phyloP scores from a whole-genome alignment of 2,797 vertebrate species.

The Thaleichthys pacificus region DNA sequence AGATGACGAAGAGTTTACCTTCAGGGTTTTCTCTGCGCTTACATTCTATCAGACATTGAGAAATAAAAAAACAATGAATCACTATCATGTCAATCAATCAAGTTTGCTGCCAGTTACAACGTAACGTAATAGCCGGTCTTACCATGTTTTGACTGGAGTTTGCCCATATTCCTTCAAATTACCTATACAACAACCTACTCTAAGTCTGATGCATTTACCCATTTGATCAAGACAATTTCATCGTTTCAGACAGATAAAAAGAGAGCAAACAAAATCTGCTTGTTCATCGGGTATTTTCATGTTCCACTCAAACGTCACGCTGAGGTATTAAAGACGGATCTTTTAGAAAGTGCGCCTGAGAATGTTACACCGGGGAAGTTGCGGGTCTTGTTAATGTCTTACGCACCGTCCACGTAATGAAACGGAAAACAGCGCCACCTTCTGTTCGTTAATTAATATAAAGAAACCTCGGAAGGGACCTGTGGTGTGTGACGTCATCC shows the following conservation, averaged over 20 bases:
- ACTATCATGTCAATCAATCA: too few species aligned
- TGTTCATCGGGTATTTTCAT: neutral
- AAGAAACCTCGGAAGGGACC: neutral
- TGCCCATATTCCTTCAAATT: conserved; percentile 51
- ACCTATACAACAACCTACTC: neutral
- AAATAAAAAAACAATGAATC: conserved; percentile 1
- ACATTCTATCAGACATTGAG: conserved; percentile 34
- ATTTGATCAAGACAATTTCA: conserved; percentile 11
- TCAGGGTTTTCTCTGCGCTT: conserved; percentile 61
- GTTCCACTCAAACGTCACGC: neutral
- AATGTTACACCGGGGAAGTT: neutral
- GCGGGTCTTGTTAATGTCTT: conserved; percentile 24
- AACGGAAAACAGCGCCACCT: neutral
- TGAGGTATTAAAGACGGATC: neutral
- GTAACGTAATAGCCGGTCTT: conserved; percentile 6
- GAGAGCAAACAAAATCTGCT: too few species aligned
- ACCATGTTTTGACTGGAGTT: conserved; percentile 65
- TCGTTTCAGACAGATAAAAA: conserved; percentile 8
- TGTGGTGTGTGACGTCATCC: neutral
- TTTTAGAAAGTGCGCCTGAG: conserved; percentile 1
- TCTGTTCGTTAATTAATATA: neutral
- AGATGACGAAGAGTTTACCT: conserved; percentile 37
- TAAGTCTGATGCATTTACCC: conserved; percentile 3
- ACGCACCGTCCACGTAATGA: neutral
- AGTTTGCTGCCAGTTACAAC: neutral